A percentile compares a stretch with the other conserved stretches of the same genome.
These are phyloP conservation scores for Venturia canescens DNA, from an alignment of 1,140 invertebrate species.

Conservation along the genomic window DNA sequence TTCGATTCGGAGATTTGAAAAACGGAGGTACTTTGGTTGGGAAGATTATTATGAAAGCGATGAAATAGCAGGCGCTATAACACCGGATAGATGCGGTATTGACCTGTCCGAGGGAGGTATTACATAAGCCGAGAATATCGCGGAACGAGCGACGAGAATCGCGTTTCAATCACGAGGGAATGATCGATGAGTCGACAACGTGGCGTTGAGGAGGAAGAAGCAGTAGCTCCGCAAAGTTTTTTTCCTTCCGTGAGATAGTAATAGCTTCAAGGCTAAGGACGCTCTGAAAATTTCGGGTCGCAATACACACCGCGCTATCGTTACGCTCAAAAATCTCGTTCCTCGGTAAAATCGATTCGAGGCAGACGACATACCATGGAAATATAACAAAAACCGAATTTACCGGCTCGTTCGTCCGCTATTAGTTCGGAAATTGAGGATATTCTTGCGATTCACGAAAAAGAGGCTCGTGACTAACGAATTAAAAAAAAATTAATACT, in stretches of 20 bases:
- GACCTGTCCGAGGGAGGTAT: slow-evolving; percentile 62
- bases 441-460: neutral
- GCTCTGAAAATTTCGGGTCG: neutral
- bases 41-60: too few relatives aligned
- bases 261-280: slow-evolving; percentile 34
- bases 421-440: neutral
- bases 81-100: slow-evolving; percentile 60
- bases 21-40: too few relatives aligned
- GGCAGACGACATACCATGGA: slow-evolving; percentile 62
- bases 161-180: slow-evolving; percentile 8
- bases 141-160: slow-evolving; percentile 32
- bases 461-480: neutral
- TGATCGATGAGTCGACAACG: slow-evolving; percentile 27
- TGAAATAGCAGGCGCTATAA: neutral
- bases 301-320: neutral
- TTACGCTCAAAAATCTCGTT: slow-evolving; percentile 24
- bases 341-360: slow-evolving; percentile 24
- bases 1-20: too few relatives aligned
- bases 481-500: neutral
- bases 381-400: neutral
- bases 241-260: neutral
- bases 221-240: neutral
- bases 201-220: neutral
- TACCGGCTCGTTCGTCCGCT: slow-evolving; percentile 51
- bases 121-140: slow-evolving; percentile 65